phyloP scores from a whole-genome alignment of 2,113 vertebrate species.

The Daubentonia madagascariensis region DNA sequence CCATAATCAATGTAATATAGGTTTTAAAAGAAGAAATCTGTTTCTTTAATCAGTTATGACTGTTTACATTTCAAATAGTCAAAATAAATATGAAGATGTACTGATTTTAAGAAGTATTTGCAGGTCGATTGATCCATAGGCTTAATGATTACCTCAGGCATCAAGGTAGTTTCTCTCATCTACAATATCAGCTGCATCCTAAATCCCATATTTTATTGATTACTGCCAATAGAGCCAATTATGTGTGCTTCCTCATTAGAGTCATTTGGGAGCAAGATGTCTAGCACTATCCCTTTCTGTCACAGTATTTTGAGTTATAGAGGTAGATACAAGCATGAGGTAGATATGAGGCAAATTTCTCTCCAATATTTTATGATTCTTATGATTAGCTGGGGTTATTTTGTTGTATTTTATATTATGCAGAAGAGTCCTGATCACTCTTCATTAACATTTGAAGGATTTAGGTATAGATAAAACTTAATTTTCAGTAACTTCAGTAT shows the following conservation, averaged over 20 bases:
- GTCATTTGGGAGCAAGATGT: background rate
- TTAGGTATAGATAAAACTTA: background rate
- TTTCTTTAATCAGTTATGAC: background rate
- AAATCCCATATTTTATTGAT: background rate
- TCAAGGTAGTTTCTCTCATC: background rate
- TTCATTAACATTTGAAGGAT: background rate
- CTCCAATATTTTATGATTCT: background rate
- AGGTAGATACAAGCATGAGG: background rate
- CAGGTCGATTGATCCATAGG: background rate
- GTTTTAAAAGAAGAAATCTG: background rate
- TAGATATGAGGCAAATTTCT: background rate
- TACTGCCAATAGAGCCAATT: background rate
- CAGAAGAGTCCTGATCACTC: background rate
- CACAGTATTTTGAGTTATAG: background rate
- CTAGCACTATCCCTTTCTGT: background rate
- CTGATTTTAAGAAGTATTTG: background rate
- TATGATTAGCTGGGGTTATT: background rate
- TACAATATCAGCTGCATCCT: background rate
- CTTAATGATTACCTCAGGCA: background rate
- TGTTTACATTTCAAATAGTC: background rate
- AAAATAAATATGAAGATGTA: background rate
- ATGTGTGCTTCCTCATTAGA: background rate
- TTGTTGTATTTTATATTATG: background rate
- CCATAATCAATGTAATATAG: background rate
- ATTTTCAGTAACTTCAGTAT: background rate